Percentiles rank a stretch among this genome's conserved stretches.
Conservation (phyloP, 2,888 invertebrate genomes). For the Polydrusus pterygomalis region DNA sequence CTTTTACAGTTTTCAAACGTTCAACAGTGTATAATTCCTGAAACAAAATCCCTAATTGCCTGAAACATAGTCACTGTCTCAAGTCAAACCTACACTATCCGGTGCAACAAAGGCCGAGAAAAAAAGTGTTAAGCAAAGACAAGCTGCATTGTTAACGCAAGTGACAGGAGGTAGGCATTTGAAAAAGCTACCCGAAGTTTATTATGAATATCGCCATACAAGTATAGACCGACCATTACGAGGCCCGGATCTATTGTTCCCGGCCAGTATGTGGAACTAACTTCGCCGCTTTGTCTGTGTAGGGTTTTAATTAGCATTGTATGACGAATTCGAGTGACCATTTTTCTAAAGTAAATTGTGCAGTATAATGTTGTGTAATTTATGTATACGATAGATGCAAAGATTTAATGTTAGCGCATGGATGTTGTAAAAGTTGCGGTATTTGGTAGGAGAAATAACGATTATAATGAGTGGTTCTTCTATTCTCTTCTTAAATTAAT, state of each 20-base stretch:
- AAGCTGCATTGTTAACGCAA: conserved; percentile 41
- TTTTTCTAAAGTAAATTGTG: conserved; percentile 28
- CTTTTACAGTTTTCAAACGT: background rate
- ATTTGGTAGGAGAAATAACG: too few species aligned
- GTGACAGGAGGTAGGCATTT: conserved; percentile 47
- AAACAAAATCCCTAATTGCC: conserved; percentile 31
- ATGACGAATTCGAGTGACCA: conserved; percentile 7
- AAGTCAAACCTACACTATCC: conserved; percentile 36
- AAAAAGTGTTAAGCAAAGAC: conserved; percentile 33
- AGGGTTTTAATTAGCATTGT: conserved; percentile 47
- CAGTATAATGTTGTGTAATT: conserved; percentile 27
- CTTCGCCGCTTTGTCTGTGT: conserved; percentile 32
- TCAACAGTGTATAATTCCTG: background rate
- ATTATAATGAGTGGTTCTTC: too few species aligned
- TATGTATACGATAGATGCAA: background rate
- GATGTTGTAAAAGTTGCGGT: too few species aligned
- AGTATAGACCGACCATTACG: conserved; percentile 38
- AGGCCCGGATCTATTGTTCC: conserved; percentile 52
- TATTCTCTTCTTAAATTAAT: too few species aligned
- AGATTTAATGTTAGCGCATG: too few species aligned
- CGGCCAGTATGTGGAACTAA: conserved; percentile 57
- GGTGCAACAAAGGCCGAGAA: conserved; percentile 32
- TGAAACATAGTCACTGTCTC: conserved; percentile 12
- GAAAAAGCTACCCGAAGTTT: conserved; percentile 48
- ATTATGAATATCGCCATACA: conserved; percentile 42